Conservation (phyloP, 64 coral and sea anemone species). For the Montipora foliosa region DNA sequence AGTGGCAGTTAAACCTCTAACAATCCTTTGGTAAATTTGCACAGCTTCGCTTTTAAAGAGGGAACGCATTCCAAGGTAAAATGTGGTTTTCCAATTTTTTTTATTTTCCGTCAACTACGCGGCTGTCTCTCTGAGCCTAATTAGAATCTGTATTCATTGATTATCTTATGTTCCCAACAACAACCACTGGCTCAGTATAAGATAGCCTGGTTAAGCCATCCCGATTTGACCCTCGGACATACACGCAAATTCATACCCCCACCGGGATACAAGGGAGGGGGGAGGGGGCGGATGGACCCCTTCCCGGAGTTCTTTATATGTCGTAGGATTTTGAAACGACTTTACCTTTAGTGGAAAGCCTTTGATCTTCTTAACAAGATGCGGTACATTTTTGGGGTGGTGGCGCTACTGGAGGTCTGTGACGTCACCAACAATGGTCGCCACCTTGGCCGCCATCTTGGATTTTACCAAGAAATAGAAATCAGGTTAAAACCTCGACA, state of each 20-base stretch:
- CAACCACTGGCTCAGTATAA: background rate
- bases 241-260: background rate
- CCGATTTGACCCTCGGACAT: background rate
- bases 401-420: too few relatives aligned
- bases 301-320: background rate
- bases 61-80: background rate
- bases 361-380: too few relatives aligned
- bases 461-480: too few relatives aligned
- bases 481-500: background rate
- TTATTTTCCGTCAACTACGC: background rate
- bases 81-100: background rate
- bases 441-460: too few relatives aligned
- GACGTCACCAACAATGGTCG: too few relatives aligned
- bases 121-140: background rate
- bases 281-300: background rate
- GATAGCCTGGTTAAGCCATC: background rate
- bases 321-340: background rate
- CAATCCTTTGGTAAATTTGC: background rate
- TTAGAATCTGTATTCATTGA: background rate
- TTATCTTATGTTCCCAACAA: background rate
- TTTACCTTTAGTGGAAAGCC: too few relatives aligned
- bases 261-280: background rate
- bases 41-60: background rate
- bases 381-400: too few relatives aligned
- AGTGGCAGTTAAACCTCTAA: background rate